These are phyloP conservation scores for Ciconia boyciana DNA, from an alignment of 2,113 vertebrate genomes.

Conservation along the genomic window DNA sequence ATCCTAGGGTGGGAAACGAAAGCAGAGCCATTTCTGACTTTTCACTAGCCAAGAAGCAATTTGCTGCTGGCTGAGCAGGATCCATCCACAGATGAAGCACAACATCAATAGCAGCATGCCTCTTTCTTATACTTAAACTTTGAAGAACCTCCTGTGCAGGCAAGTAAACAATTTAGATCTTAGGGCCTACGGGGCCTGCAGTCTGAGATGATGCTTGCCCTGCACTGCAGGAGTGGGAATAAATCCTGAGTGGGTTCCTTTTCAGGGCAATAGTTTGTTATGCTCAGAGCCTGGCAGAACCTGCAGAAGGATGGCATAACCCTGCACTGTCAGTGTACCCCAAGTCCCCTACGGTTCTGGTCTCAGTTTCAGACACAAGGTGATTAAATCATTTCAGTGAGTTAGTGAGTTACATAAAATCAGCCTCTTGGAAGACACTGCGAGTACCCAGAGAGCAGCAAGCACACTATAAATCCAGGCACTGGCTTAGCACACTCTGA, in stretches of 20 bases:
- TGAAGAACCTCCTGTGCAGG: not conserved
- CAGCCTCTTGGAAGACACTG: fast-evolving
- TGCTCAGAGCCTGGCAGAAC: not conserved
- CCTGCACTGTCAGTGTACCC: not conserved
- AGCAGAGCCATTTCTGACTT: not conserved
- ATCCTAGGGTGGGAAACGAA: not conserved
- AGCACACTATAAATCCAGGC: not conserved
- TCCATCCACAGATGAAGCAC: not conserved
- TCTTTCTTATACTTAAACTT: not conserved
- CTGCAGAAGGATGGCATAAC: not conserved
- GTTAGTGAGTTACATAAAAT: not conserved
- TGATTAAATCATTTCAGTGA: not conserved
- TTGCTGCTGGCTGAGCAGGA: not conserved
- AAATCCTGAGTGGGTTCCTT: not conserved
- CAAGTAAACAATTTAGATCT: not conserved
- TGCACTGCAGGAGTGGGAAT: not conserved
- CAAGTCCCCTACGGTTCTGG: not conserved
- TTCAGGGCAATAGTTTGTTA: not conserved
- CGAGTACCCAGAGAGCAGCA: not conserved
- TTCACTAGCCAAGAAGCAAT: not conserved
- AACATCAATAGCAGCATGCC: not conserved
- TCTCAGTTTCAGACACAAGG: not conserved
- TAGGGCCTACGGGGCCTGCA: not conserved
- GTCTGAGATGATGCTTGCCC: not conserved
- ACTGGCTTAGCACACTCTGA: not conserved